These are phyloP conservation scores for Plagiodera versicolora DNA, from an alignment of 2,888 invertebrate genomes.

Conservation along the genomic window DNA sequence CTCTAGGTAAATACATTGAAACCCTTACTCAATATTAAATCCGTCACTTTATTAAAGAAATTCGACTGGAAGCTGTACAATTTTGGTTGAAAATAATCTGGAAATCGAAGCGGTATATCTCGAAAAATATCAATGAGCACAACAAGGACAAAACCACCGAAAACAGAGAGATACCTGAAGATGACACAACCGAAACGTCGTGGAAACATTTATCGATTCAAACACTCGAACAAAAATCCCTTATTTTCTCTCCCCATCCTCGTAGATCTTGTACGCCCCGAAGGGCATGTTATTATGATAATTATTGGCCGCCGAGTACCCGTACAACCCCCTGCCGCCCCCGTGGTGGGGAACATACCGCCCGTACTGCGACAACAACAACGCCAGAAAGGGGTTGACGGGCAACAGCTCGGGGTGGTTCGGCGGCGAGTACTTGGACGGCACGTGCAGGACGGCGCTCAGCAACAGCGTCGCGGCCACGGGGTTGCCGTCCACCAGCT, in stretches of 20 bases:
- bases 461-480: slow-evolving; percentile 45
- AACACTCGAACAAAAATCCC: not conserved
- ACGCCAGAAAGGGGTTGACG: slow-evolving; percentile 62
- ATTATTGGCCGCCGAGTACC: slow-evolving; percentile 65
- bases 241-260: slow-evolving; percentile 43
- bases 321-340: slow-evolving; percentile 60
- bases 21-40: no score
- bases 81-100: no score
- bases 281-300: slow-evolving; percentile 68
- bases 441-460: slow-evolving; percentile 42
- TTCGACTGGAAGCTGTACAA: no score
- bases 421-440: slow-evolving; percentile 49
- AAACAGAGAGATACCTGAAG: no score
- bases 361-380: slow-evolving; percentile 67
- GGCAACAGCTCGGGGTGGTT: slow-evolving; percentile 62
- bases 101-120: no score
- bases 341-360: slow-evolving; percentile 57
- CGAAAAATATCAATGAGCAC: no score
- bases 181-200: no score
- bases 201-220: no score
- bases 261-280: slow-evolving; percentile 61
- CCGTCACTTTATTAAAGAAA: no score
- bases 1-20: no score
- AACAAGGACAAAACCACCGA: no score
- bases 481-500: slow-evolving; percentile 38